These are phyloP conservation scores for Eupeodes latifasciatus DNA, from an alignment of 2,888 invertebrate genomes.

Conservation along the genomic window DNA sequence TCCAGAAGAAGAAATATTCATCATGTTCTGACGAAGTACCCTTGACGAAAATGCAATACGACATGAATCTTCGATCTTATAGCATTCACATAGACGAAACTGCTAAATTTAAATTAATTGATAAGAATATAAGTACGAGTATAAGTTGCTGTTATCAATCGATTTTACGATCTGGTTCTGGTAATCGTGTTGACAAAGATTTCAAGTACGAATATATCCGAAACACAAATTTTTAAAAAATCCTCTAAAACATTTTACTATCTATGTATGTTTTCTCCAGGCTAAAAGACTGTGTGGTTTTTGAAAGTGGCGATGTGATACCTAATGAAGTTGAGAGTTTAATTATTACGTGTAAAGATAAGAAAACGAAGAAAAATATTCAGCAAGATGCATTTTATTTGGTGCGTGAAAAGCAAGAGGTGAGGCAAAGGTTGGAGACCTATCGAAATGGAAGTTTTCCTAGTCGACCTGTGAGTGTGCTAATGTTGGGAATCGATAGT, in stretches of 20 bases:
- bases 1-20: slow-evolving; percentile 85
- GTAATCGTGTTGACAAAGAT: slow-evolving; percentile 78
- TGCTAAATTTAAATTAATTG: slow-evolving; percentile 39
- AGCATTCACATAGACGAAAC: slow-evolving; percentile 76
- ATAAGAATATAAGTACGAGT: slow-evolving; percentile 33
- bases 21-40: slow-evolving; percentile 70
- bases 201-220: slow-evolving; percentile 78
- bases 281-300: slow-evolving; percentile 78
- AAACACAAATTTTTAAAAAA: not conserved
- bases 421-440: not conserved
- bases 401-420: slow-evolving; percentile 84
- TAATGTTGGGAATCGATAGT: slow-evolving; percentile 93
- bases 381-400: slow-evolving; percentile 85
- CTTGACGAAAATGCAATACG: slow-evolving; percentile 76
- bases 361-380: slow-evolving; percentile 77
- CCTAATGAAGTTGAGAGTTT: slow-evolving; percentile 78
- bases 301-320: slow-evolving; percentile 78
- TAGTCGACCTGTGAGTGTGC: slow-evolving; percentile 85
- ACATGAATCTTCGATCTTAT: slow-evolving; percentile 75
- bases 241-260: not conserved
- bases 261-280: slow-evolving; percentile 68
- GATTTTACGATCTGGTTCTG: slow-evolving; percentile 79
- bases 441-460: not conserved
- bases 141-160: slow-evolving; percentile 81
- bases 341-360: slow-evolving; percentile 82